phyloP scores from a whole-genome alignment of 1,140 invertebrate species.

The Rhopalosiphum padi region DNA sequence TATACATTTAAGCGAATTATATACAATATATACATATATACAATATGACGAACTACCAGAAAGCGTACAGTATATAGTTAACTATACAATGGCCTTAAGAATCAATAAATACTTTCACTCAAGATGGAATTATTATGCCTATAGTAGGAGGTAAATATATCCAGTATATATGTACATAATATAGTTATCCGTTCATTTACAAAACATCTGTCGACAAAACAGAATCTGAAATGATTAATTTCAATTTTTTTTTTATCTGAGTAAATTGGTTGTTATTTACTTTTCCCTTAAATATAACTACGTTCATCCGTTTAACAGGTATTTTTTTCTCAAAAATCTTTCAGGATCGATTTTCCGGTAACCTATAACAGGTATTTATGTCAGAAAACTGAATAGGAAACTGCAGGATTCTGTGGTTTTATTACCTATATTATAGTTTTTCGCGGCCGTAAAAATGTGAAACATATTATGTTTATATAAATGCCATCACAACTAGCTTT shows the following conservation, averaged over 20 bases:
- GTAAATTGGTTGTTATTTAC: neutral
- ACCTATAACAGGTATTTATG: too few species aligned
- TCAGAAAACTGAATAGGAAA: too few species aligned
- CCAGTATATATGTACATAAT: neutral
- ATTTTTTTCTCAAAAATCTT: too few species aligned
- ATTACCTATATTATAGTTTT: too few species aligned
- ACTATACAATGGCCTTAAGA: neutral
- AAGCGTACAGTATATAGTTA: neutral
- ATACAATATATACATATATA: neutral
- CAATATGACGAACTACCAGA: too few species aligned
- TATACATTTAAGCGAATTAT: neutral
- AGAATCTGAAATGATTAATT: neutral
- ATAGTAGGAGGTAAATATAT: constrained; percentile 3
- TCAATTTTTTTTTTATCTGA: neutral
- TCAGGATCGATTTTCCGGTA: too few species aligned
- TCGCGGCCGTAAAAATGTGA: neutral
- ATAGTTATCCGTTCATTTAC: neutral
- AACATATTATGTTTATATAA: neutral
- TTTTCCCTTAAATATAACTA: too few species aligned
- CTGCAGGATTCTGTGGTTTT: too few species aligned
- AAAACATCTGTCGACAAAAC: neutral
- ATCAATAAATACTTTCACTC: constrained; percentile 11
- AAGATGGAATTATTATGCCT: constrained; percentile 3
- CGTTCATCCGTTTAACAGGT: too few species aligned
- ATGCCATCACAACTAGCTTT: too few species aligned